Percentiles rank a stretch among this genome's conserved stretches.
Evolutionary conservation across 2,888 invertebrate genomes (phyloP).

Genomic region (Orthonevra nobilis): DNA sequence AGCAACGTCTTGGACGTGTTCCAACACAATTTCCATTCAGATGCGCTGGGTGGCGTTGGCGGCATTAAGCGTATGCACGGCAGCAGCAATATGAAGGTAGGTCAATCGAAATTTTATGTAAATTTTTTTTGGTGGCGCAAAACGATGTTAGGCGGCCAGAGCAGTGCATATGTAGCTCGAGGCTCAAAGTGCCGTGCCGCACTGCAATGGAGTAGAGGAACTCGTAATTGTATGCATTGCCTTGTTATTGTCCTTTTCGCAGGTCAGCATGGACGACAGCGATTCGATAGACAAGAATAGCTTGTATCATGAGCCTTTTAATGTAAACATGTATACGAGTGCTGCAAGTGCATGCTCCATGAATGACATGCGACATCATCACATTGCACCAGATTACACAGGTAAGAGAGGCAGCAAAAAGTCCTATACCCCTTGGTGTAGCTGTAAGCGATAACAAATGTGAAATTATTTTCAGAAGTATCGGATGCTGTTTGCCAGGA

Average conservation of each 20-base stretch:
- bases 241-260: conserved; percentile 40
- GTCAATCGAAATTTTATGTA: conserved; percentile 72
- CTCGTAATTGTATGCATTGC: conserved; percentile 56
- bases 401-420: conserved; percentile 80
- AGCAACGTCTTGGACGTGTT: conserved; percentile 80
- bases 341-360: conserved; percentile 80
- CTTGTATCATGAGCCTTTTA: conserved; percentile 81
- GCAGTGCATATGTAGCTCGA: too few species aligned
- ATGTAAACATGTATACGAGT: conserved; percentile 80
- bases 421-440: too few species aligned
- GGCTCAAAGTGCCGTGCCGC: neutral
- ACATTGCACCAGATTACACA: conserved; percentile 83
- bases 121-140: conserved; percentile 50
- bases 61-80: conserved; percentile 81
- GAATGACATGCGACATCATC: conserved; percentile 81
- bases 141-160: conserved; percentile 28
- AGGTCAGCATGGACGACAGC: conserved; percentile 79
- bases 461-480: conserved; percentile 80
- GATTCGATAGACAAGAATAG: conserved; percentile 81
- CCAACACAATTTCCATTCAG: conserved; percentile 80
- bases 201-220: conserved; percentile 9
- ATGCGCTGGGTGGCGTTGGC: conserved; percentile 79
- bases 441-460: conserved; percentile 35
- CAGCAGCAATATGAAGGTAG: conserved; percentile 80
- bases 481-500: conserved; percentile 83